Evolutionary conservation across 2,113 vertebrate species (phyloP).

Genomic region (Halichoerus grypus): DNA sequence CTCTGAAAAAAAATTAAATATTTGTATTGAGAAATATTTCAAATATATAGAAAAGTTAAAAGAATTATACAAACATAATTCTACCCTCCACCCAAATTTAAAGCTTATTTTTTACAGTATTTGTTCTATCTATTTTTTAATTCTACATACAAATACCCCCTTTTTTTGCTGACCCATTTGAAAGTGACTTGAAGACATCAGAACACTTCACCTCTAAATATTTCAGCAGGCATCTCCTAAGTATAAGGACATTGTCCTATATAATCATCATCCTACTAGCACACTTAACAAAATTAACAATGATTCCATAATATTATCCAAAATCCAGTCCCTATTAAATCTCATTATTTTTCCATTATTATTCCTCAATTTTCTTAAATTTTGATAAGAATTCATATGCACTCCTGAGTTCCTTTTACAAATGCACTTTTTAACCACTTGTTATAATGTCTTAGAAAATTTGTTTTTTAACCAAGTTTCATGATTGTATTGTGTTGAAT

Average conservation of each 20-base stretch:
- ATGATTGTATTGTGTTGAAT: not conserved
- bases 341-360: not conserved
- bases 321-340: not conserved
- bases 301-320: not conserved
- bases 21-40: not conserved
- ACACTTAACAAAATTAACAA: constrained; percentile 20
- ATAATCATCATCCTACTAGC: not conserved
- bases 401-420: constrained; percentile 23
- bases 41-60: constrained; percentile 10
- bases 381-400: constrained; percentile 1
- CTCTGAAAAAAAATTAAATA: not conserved
- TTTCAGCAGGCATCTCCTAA: not conserved
- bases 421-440: constrained; percentile 27
- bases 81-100: not conserved
- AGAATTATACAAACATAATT: not conserved
- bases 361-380: not conserved
- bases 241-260: not conserved
- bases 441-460: not conserved
- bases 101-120: not conserved
- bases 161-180: not conserved
- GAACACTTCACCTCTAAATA: not conserved
- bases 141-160: not conserved
- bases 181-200: not conserved
- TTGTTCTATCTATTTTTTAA: not conserved
- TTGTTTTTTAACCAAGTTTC: not conserved